Evolutionary conservation across 2,888 invertebrate genomes (phyloP).

Genomic region (Drosophila yooni): DNA sequence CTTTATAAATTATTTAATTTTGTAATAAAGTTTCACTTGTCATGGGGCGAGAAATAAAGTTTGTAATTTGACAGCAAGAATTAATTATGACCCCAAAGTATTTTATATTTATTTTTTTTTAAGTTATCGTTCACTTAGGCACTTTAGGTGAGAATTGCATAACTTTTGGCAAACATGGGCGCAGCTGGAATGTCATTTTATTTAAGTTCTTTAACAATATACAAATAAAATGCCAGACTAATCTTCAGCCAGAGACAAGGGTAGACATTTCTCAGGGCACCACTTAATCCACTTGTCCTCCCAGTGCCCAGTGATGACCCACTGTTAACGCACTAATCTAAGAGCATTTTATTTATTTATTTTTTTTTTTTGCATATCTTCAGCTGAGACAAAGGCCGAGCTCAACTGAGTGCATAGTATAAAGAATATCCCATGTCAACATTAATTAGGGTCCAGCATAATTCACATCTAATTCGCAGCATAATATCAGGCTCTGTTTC

Average conservation of each 20-base stretch:
- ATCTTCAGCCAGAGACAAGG: constrained; percentile 59
- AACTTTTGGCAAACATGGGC: background rate
- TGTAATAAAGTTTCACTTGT: constrained; percentile 69
- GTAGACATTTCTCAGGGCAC: constrained; percentile 54
- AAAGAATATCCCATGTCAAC: constrained; percentile 73
- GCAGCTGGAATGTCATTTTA: constrained; percentile 4
- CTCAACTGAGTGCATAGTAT: constrained; percentile 22
- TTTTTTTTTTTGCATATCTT: constrained; percentile 59
- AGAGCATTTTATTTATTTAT: constrained; percentile 17
- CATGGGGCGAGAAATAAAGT: constrained; percentile 30
- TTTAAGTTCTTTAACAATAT: constrained; percentile 20
- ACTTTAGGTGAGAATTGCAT: background rate
- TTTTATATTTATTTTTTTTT: constrained; percentile 1
- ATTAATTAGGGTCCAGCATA: constrained; percentile 75
- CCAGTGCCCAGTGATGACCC: constrained; percentile 57
- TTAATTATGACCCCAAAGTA: constrained; percentile 57
- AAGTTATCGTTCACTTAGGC: background rate
- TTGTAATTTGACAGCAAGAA: constrained; percentile 59
- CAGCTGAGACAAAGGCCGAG: constrained; percentile 35
- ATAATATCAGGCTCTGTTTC: constrained; percentile 23
- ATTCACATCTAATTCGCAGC: constrained; percentile 63
- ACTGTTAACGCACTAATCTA: constrained; percentile 75
- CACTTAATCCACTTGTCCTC: constrained; percentile 53
- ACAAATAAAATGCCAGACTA: constrained; percentile 34
- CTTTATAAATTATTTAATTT: constrained; percentile 70